Evolutionary conservation across 64 coral and sea anemone species (phyloP).

Genomic region (Actinia tenebrosa): DNA sequence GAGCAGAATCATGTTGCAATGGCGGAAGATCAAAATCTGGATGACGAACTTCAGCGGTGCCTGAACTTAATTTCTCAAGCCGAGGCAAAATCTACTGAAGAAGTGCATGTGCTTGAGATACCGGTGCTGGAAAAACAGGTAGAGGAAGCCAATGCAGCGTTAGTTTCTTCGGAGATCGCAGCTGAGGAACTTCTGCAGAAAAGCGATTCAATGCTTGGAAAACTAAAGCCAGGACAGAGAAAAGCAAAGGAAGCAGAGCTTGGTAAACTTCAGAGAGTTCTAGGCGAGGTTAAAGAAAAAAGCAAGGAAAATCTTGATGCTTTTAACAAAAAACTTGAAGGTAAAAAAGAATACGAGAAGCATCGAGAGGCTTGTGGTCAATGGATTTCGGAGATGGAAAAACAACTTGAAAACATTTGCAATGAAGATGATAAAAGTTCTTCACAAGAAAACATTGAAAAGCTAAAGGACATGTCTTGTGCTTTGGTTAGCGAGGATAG

Average conservation of each 20-base stretch:
- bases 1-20: background rate
- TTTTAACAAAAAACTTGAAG: slow-evolving; percentile 14
- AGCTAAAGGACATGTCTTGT: background rate
- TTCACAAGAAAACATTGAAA: background rate
- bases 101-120: slow-evolving; percentile 12
- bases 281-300: slow-evolving; percentile 23
- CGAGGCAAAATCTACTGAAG: slow-evolving; percentile 4
- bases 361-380: slow-evolving; percentile 6
- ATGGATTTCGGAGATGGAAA: slow-evolving; percentile 21
- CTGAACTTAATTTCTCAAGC: slow-evolving; percentile 20
- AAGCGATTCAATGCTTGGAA: slow-evolving; percentile 1
- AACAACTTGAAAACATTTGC: background rate
- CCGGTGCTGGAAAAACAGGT: slow-evolving; percentile 23
- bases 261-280: background rate
- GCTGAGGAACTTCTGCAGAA: slow-evolving; percentile 6
- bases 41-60: slow-evolving; percentile 26
- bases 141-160: background rate
- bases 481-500: background rate
- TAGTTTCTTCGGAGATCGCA: slow-evolving; percentile 24
- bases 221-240: slow-evolving; percentile 19
- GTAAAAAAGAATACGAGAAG: slow-evolving; percentile 6
- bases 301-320: background rate
- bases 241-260: slow-evolving; percentile 26
- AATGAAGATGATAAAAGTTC: background rate
- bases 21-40: slow-evolving; percentile 3